phyloP scores from a whole-genome alignment of 2,113 vertebrate genomes.

The Catharus fuscescens region DNA sequence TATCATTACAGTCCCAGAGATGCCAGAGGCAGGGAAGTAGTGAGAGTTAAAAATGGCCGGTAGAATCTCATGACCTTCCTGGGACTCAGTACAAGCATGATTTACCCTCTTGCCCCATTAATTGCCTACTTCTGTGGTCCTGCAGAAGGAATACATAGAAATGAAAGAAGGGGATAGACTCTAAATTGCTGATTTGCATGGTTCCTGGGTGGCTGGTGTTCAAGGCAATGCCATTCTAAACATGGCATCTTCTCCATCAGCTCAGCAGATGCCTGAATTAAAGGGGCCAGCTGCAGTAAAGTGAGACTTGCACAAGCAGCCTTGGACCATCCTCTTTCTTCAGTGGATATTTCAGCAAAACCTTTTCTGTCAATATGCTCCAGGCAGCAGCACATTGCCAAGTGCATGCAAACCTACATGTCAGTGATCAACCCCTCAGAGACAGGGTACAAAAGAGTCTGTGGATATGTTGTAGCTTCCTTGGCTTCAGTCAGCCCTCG shows the following conservation, averaged over 20 bases:
- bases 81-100: background rate
- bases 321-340: background rate
- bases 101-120: background rate
- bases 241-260: background rate
- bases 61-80: rapidly evolving
- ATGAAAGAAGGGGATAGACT: background rate
- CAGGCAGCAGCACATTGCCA: background rate
- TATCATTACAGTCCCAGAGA: background rate
- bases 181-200: background rate
- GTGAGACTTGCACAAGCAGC: background rate
- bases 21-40: background rate
- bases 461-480: rapidly evolving
- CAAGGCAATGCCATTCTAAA: rapidly evolving
- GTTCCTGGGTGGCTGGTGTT: background rate
- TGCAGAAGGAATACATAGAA: background rate
- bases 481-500: background rate
- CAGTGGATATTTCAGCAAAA: background rate
- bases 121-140: background rate
- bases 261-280: background rate
- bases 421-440: background rate
- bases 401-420: background rate
- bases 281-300: background rate
- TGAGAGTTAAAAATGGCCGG: background rate
- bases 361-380: background rate
- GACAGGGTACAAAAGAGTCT: background rate